phyloP scores from a whole-genome alignment of 2,797 vertebrate species.

The Dendrocincla fuliginosa region DNA sequence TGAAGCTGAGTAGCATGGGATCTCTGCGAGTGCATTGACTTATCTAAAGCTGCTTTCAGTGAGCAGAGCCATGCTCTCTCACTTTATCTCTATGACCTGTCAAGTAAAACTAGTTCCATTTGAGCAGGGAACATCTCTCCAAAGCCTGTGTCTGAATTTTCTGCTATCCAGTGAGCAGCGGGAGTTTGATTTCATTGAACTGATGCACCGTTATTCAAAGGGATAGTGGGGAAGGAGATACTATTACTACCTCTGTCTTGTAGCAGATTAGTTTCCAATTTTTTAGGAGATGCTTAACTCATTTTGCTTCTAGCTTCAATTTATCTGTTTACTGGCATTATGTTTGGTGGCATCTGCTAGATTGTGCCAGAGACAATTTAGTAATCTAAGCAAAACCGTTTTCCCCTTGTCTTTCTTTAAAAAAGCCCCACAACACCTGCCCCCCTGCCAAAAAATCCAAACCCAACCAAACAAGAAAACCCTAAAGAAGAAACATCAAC shows the following conservation, averaged over 20 bases:
- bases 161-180: neutral
- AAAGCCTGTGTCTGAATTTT: neutral
- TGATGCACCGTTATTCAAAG: neutral
- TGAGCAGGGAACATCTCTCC: neutral
- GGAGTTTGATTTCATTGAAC: neutral
- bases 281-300: neutral
- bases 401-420: rapidly evolving
- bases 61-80: neutral
- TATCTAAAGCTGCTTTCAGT: neutral
- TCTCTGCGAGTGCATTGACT: neutral
- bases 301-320: neutral
- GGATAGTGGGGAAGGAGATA: neutral
- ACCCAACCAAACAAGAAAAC: neutral
- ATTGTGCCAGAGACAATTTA: neutral
- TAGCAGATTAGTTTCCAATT: neutral
- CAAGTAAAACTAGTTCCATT: neutral
- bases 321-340: neutral
- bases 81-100: neutral
- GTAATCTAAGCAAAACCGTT: neutral
- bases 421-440: neutral
- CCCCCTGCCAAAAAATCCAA: neutral
- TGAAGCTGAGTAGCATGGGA: neutral
- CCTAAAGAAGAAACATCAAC: neutral
- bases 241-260: neutral
- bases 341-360: neutral